Percentiles rank a stretch among this genome's conserved stretches.
phyloP scores from a whole-genome alignment of 2,888 invertebrate species.

The Hypercompe scribonia region DNA sequence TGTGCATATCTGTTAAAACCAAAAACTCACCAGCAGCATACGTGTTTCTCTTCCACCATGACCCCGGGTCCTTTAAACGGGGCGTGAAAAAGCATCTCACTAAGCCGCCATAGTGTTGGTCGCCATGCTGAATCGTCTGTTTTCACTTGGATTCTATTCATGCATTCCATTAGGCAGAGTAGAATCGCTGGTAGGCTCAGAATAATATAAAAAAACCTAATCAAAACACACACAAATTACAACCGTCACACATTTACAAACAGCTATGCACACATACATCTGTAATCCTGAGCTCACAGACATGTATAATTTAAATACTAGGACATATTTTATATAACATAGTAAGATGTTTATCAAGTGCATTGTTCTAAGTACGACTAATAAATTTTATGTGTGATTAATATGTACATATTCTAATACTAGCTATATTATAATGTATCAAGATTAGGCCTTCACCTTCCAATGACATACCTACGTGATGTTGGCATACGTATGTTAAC shows the following conservation, averaged over 20 bases:
- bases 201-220: too few relatives aligned
- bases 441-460: constrained; percentile 47
- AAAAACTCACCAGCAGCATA: too few relatives aligned
- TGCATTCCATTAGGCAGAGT: too few relatives aligned
- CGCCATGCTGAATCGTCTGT: too few relatives aligned
- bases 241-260: not conserved
- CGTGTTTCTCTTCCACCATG: too few relatives aligned
- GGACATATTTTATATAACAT: constrained; percentile 36
- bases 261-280: not conserved
- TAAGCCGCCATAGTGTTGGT: too few relatives aligned
- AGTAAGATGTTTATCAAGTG: constrained; percentile 42
- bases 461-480: constrained; percentile 43
- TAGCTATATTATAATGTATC: constrained; percentile 21
- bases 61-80: too few relatives aligned
- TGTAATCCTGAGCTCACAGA: constrained; percentile 6
- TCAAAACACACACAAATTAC: not conserved
- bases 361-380: constrained; percentile 43
- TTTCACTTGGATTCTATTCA: too few relatives aligned
- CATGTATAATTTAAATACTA: constrained; percentile 30
- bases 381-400: constrained; percentile 46
- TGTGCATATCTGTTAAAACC: too few relatives aligned
- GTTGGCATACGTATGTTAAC: constrained; percentile 25
- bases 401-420: constrained; percentile 27
- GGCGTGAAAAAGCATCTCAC: too few relatives aligned
- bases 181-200: too few relatives aligned